Evolutionary conservation across 2,888 invertebrate species (phyloP).

Genomic region (Bellardia pandia): DNA sequence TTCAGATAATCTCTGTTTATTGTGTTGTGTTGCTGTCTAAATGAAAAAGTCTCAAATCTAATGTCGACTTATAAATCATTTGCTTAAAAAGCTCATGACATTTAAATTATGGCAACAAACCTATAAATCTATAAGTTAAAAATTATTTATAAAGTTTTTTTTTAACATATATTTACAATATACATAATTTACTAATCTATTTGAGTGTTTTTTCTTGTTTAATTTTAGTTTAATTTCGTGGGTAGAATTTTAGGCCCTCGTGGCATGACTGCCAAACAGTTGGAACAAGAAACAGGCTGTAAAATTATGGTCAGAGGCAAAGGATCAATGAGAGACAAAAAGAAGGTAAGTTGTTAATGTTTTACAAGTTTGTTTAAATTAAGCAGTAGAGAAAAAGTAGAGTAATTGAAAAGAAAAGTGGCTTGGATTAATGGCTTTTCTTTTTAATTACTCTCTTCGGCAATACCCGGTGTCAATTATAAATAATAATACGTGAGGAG

Average conservation of each 20-base stretch:
- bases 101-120: conserved; percentile 28
- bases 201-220: conserved; percentile 75
- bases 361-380: too few relatives aligned
- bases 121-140: conserved; percentile 2
- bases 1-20: background rate
- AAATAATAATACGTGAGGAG: too few relatives aligned
- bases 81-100: conserved; percentile 1
- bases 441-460: too few relatives aligned
- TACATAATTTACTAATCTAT: conserved; percentile 43
- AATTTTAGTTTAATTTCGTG: conserved; percentile 99
- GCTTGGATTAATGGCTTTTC: too few relatives aligned
- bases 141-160: background rate
- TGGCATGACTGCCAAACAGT: conserved; percentile 99
- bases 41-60: background rate
- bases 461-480: too few relatives aligned
- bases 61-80: conserved; percentile 38
- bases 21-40: background rate
- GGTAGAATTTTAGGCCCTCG: conserved; percentile 99
- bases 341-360: conserved; percentile 91
- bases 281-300: conserved; percentile 99
- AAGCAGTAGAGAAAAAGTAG: too few relatives aligned
- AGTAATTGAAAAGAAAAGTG: too few relatives aligned
- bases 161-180: background rate
- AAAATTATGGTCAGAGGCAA: conserved; percentile 99
- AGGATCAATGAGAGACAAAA: conserved; percentile 99